Evolutionary conservation across 2,113 vertebrate species (phyloP).

Genomic region (Lagenorhynchus albirostris): DNA sequence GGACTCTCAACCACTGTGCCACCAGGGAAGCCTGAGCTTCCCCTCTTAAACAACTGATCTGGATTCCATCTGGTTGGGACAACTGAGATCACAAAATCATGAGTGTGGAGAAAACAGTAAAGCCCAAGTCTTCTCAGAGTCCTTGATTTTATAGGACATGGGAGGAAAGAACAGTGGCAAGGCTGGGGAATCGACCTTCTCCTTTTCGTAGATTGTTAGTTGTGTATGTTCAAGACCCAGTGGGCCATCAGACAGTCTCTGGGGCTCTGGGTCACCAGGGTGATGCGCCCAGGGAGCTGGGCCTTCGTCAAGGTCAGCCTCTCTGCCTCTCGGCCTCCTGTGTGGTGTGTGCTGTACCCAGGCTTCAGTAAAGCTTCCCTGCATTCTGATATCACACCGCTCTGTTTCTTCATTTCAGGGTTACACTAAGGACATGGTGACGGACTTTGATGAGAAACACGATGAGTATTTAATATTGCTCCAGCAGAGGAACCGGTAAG

Average conservation of each 20-base stretch:
- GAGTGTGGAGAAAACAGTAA: neutral
- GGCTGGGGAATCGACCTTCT: neutral
- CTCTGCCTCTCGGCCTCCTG: neutral
- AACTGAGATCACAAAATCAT: neutral
- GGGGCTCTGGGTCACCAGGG: slow-evolving; percentile 26
- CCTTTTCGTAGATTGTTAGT: neutral
- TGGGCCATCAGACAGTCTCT: neutral
- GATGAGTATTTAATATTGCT: slow-evolving; percentile 95
- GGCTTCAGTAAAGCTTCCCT: neutral
- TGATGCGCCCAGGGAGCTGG: neutral
- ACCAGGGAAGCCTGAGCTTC: neutral
- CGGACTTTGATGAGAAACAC: slow-evolving; percentile 91
- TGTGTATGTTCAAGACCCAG: neutral
- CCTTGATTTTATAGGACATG: neutral
- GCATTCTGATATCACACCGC: neutral
- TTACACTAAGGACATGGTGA: slow-evolving; percentile 82
- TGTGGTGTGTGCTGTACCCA: rapidly evolving
- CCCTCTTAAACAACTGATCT: neutral
- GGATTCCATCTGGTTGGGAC: neutral
- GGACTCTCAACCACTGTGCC: too few species aligned
- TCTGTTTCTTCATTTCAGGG: slow-evolving; percentile 78
- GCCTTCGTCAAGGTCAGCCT: neutral
- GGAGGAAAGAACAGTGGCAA: neutral
- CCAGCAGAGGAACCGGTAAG: slow-evolving; percentile 95
- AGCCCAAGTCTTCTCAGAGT: neutral